Percentiles rank a stretch among this genome's conserved stretches.
Conservation (phyloP, 2,888 invertebrate genomes). For the Papilio elwesi region DNA sequence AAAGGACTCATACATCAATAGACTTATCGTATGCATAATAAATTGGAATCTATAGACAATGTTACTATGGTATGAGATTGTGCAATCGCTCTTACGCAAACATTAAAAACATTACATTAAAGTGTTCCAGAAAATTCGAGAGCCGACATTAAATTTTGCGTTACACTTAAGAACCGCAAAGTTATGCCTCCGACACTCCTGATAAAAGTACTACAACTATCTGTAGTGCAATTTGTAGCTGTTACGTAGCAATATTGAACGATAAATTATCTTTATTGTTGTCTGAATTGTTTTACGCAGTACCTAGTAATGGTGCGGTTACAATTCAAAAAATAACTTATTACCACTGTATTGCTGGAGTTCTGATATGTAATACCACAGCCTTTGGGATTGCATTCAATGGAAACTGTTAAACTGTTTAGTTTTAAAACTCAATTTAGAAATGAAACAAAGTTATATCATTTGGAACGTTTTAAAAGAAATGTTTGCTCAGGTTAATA, state of each 20-base stretch:
- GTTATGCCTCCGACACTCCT: conserved; percentile 18
- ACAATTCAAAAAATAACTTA: conserved; percentile 32
- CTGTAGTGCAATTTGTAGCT: conserved; percentile 35
- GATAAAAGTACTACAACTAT: conserved; percentile 35
- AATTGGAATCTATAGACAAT: background rate
- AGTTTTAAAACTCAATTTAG: too few species aligned
- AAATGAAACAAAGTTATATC: too few species aligned
- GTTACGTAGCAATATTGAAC: conserved; percentile 40
- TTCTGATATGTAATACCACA: background rate
- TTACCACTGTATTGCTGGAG: background rate
- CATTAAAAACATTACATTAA: background rate
- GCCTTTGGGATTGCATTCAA: background rate
- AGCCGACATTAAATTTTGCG: conserved; percentile 27
- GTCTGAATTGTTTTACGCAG: conserved; percentile 43
- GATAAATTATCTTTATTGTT: conserved; percentile 44
- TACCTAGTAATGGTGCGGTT: conserved; percentile 25
- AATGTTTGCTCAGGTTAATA: too few species aligned
- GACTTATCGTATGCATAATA: background rate
- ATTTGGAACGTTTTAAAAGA: too few species aligned
- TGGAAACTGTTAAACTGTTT: background rate
- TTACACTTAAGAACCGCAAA: conserved; percentile 32
- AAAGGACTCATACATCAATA: too few species aligned
- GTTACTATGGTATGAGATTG: background rate
- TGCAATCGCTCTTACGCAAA: background rate
- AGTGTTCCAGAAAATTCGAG: conserved; percentile 6